Evolutionary conservation across 2,888 invertebrate species (phyloP), one percentile per base, ranked within the genome.

Genomic region (Eulithis testata): DNA sequence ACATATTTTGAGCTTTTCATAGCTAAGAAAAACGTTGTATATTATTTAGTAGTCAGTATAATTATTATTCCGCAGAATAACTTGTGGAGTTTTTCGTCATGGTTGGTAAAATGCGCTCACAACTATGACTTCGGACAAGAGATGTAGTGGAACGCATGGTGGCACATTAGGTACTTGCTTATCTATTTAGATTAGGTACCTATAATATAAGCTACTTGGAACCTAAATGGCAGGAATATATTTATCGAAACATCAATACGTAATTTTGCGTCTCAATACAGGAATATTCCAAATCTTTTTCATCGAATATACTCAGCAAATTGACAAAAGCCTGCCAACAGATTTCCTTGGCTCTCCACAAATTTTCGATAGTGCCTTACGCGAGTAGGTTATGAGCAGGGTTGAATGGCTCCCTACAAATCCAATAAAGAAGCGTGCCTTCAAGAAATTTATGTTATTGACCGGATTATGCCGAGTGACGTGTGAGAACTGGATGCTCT

Each of bases 401-500:
- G 84, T 84, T 86, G 86, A 88, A 87, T 82, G 82, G 84, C 82
- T 86, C 81, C 81, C 86, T 88, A 84, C 87, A 86, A 89, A 90
- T 89, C 86, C 88, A 90, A 90, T 91, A 91, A 89, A 88, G 90
- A 86, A 85, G 80, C 84, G 79, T 85, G 86, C 85, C 84, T 85
- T 82, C 77, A 82, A 88, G 83, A 90, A 90, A 90, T 90, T 89
- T 90, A 90, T 90, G 89, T 89, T 90, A 90, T 89, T 90, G 89
- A 89, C 89, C 90, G 87, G 87, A 88, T 90, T 91, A 90, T 89
- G 82, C 79, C 80, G 82, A 85, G 81, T 89, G 90, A 90, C 89
- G 87, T 87, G 87, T 79, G 84, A 86, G 84, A 84, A 80, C 53
- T 36, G 40, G 12, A 43, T n/a, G 31, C 37, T 31, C 31, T 50